A percentile compares a stretch with the other conserved stretches of the same genome.
These are phyloP conservation scores for Boulengerochromis microlepis DNA, from an alignment of 2,113 vertebrate genomes.

Conservation along the genomic window DNA sequence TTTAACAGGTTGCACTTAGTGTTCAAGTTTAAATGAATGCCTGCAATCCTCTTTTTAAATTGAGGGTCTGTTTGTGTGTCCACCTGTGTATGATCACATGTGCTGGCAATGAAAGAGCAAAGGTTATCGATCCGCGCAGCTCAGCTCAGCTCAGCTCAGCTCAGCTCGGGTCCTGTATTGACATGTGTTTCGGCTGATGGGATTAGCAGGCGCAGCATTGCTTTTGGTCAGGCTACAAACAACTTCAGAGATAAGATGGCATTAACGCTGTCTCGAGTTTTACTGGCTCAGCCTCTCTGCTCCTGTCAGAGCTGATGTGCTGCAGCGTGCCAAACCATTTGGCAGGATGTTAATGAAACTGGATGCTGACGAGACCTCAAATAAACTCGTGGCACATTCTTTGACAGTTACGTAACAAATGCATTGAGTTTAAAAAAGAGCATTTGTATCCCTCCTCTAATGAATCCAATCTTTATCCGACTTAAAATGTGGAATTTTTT, in stretches of 20 bases:
- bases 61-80: neutral
- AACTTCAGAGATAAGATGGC: slow-evolving; percentile 37
- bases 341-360: slow-evolving; percentile 7
- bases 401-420: neutral
- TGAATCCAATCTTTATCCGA: neutral
- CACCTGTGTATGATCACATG: neutral
- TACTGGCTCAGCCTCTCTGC: neutral
- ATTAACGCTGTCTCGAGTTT: slow-evolving; percentile 41
- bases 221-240: slow-evolving; percentile 42
- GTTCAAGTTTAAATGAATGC: neutral
- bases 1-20: neutral
- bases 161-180: slow-evolving; percentile 56
- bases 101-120: neutral
- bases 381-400: neutral
- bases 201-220: slow-evolving; percentile 54
- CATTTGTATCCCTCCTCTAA: neutral
- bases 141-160: neutral
- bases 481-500: neutral
- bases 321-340: slow-evolving; percentile 21
- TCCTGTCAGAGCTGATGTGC: neutral
- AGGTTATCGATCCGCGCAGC: neutral
- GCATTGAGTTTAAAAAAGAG: neutral
- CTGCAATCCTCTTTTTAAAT: neutral
- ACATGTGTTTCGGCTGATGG: slow-evolving; percentile 62
- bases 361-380: neutral